phyloP scores from a whole-genome alignment of 2,113 vertebrate species.

The Podarcis cretensis region DNA sequence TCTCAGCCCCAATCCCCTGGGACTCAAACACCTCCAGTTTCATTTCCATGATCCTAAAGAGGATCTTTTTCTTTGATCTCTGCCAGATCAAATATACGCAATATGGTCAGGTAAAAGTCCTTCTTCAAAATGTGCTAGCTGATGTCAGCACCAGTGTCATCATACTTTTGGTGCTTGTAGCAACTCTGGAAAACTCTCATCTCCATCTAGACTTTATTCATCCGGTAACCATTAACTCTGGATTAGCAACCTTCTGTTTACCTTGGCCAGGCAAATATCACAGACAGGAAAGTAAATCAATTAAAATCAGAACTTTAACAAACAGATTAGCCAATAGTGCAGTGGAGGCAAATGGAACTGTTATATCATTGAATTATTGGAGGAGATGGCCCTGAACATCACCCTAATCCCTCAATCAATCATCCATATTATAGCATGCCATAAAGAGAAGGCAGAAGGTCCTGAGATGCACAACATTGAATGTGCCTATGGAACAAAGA shows the following conservation, averaged over 20 bases:
- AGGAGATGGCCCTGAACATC: background rate
- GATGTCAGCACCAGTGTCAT: slow-evolving; percentile 45
- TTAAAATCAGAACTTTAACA: slow-evolving; percentile 37
- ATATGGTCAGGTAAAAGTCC: background rate
- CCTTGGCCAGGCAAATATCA: slow-evolving; percentile 18
- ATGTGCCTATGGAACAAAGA: background rate
- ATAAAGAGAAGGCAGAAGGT: background rate
- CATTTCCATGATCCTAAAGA: background rate
- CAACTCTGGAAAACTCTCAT: slow-evolving; percentile 54
- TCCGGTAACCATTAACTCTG: slow-evolving; percentile 34
- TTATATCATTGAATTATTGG: background rate
- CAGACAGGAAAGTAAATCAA: background rate
- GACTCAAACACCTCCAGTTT: slow-evolving; percentile 5
- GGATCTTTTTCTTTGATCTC: slow-evolving; percentile 29
- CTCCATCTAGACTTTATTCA: slow-evolving; percentile 42
- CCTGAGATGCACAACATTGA: background rate
- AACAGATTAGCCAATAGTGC: slow-evolving; percentile 7
- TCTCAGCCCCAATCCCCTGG: slow-evolving; percentile 10
- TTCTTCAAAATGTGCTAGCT: slow-evolving; percentile 30
- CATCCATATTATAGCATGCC: background rate
- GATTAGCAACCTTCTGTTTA: slow-evolving; percentile 9
- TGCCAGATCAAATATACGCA: background rate
- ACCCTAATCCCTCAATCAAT: background rate
- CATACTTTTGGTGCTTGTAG: slow-evolving; percentile 40
- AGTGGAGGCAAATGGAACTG: background rate